Base-by-base conservation (phyloP, 2,888 invertebrate species). In the Noctua comes region DNA sequence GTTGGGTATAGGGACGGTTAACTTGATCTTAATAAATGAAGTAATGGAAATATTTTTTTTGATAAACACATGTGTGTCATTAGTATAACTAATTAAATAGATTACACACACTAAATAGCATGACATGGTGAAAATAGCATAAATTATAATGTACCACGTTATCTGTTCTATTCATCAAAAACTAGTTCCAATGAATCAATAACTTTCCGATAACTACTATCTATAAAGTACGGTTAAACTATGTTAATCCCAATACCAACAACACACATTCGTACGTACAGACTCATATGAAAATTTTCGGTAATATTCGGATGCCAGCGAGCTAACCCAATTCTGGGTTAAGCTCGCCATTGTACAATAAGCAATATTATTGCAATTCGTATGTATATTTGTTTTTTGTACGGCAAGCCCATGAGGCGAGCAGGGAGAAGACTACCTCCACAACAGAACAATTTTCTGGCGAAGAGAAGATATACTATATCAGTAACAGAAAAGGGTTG, bases 111-210 rank as follows among this genome's bases (percentile, higher is more conserved):
- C 57, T 31, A 43, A 68, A 31, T 27, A 68, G 21, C 0, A 65
- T 24, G 46, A 21, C 40, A 16, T 40, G 16, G 1, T 51, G 43
- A 43, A 70, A 54, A 65, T 43, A 46, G 21, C 43, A 79, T 74
- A 76, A 81, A 78, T 85, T 57, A 78, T 69, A n/a, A 36, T 62
- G 31, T 77, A 70, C n/a, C 2, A 2, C 31, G 57, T 80, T 80
- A 88, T 88, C 80, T 76, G 73, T 46, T 59, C 40, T 77, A 80
- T 80, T 77, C 74, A 78, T 83, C 59, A 86, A 81, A 80, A 71
- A 83, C 76, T 76, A 86, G 40, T 88, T 79, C 62, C 72, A 62
- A 48, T 62, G 62, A 88, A 88, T 86, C 86, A 86, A 88, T 80
- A 86, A 77, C 70, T 73, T 64, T 71, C 16, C 51, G 86, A 86